Conservation (phyloP, 2,797 vertebrate genomes). For the Mormyrops attenuatus region DNA sequence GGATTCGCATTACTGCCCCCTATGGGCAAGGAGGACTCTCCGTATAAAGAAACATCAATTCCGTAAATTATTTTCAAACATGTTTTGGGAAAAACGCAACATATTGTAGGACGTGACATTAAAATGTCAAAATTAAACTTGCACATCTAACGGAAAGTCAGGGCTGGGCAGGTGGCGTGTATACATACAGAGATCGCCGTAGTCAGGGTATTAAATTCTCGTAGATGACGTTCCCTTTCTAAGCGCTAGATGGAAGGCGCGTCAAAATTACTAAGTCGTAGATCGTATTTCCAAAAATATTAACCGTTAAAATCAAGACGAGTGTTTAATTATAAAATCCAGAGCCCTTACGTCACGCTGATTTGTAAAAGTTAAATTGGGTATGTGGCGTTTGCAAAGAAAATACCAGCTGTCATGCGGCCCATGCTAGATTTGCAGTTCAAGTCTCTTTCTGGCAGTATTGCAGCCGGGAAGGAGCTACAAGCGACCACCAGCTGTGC, state of each 20-base stretch:
- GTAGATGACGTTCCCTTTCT: neutral
- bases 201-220: neutral
- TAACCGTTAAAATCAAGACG: conserved; percentile 4
- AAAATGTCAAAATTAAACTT: neutral
- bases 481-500: neutral
- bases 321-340: neutral
- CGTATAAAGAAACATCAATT: neutral
- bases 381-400: neutral
- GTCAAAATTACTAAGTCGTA: neutral
- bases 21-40: conserved; percentile 11
- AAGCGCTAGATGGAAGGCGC: neutral
- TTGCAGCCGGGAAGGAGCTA: neutral
- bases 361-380: conserved; percentile 1
- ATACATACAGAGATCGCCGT: neutral
- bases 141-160: neutral
- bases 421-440: neutral
- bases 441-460: neutral
- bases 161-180: neutral
- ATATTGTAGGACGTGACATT: neutral
- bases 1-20: conserved; percentile 12
- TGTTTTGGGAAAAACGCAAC: neutral
- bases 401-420: neutral
- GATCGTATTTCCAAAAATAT: neutral
- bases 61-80: neutral
- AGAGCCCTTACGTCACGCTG: neutral